These are phyloP conservation scores for Eucera pruinosa DNA, from an alignment of 2,888 invertebrate species.

Conservation along the genomic window DNA sequence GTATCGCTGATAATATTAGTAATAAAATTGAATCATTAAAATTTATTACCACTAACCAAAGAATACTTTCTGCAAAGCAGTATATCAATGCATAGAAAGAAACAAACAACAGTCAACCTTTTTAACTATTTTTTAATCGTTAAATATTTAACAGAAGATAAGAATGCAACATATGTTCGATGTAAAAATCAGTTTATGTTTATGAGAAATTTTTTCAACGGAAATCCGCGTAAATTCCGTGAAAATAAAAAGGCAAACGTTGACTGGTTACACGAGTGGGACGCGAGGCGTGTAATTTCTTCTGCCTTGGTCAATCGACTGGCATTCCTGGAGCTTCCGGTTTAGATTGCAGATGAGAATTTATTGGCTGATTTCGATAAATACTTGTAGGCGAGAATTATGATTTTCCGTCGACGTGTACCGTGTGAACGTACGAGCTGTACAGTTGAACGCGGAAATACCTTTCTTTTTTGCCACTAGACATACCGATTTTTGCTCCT, in stretches of 20 bases:
- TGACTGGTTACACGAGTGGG: conserved; percentile 13
- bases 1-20: no score
- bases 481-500: conserved; percentile 1
- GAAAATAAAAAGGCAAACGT: conserved; percentile 10
- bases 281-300: conserved; percentile 32
- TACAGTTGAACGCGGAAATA: conserved; percentile 10
- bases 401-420: conserved; percentile 28
- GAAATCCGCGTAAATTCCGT: neutral
- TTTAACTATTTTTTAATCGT: neutral
- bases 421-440: conserved; percentile 26
- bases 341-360: conserved; percentile 20
- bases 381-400: conserved; percentile 33
- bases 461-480: conserved; percentile 6
- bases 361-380: conserved; percentile 35
- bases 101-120: neutral
- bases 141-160: neutral
- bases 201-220: conserved; percentile 7
- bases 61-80: no score
- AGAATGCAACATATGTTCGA: neutral
- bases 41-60: no score
- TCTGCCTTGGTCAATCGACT: conserved; percentile 12
- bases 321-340: conserved; percentile 33
- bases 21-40: no score
- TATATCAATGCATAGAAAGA: no score
- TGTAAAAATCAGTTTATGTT: neutral